These are phyloP conservation scores for Agrypnia vestita DNA, from an alignment of 1,140 invertebrate genomes.

Conservation along the genomic window DNA sequence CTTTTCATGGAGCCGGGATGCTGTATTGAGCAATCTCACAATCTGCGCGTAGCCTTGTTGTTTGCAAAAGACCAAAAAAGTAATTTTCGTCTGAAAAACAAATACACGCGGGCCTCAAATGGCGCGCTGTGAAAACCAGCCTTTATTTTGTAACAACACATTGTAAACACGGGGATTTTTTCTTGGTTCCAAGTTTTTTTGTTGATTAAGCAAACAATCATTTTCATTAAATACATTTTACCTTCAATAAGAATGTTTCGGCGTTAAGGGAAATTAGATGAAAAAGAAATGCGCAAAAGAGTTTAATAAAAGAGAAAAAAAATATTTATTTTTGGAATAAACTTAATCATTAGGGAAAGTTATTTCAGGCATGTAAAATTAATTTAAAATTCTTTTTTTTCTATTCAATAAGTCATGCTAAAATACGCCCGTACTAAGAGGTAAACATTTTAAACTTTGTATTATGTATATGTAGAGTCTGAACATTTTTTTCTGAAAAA, in stretches of 20 bases:
- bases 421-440: too few relatives aligned
- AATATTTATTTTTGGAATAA: background rate
- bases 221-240: constrained; percentile 9
- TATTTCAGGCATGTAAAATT: too few relatives aligned
- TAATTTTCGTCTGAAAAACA: constrained; percentile 51
- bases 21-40: constrained; percentile 52
- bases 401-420: too few relatives aligned
- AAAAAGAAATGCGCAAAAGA: background rate
- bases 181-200: background rate
- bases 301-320: background rate
- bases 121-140: constrained; percentile 22
- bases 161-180: constrained; percentile 20
- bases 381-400: too few relatives aligned
- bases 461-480: too few relatives aligned
- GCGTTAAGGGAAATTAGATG: too few relatives aligned
- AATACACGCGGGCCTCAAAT: constrained; percentile 28
- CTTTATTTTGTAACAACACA: constrained; percentile 44
- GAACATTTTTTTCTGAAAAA: too few relatives aligned
- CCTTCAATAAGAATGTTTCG: too few relatives aligned
- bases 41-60: constrained; percentile 37
- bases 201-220: constrained; percentile 30
- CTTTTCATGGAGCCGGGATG: constrained; percentile 40
- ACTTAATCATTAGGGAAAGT: too few relatives aligned
- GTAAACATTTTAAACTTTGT: too few relatives aligned
- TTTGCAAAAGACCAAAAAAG: constrained; percentile 48